These are phyloP conservation scores for Mus minutoides DNA, from an alignment of 2,797 vertebrate genomes.

Conservation along the genomic window DNA sequence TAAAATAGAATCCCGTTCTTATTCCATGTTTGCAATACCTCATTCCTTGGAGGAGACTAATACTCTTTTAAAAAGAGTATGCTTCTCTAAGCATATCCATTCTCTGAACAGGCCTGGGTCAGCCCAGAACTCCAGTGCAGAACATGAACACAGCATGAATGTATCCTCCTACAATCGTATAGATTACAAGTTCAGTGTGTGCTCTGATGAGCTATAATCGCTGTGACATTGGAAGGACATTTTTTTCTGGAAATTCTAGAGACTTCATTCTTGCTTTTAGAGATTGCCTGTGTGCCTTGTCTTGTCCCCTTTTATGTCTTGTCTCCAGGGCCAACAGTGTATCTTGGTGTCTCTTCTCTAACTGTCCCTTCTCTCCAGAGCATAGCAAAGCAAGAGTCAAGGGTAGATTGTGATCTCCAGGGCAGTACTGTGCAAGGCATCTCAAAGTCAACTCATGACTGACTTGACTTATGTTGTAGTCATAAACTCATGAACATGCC, in stretches of 20 bases:
- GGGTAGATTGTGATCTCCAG: background rate
- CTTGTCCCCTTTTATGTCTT: background rate
- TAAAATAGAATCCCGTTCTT: slow-evolving; percentile 64
- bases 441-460: background rate
- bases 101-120: slow-evolving; percentile 28
- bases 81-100: slow-evolving; percentile 26
- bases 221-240: background rate
- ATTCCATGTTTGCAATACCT: slow-evolving; percentile 56
- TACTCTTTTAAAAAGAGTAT: slow-evolving; percentile 29
- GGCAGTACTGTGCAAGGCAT: background rate
- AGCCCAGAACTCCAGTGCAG: background rate
- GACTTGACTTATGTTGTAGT: background rate
- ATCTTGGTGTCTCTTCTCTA: background rate
- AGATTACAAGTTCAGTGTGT: background rate
- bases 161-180: background rate
- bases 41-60: slow-evolving; percentile 64
- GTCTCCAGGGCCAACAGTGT: background rate
- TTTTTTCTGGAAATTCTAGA: background rate
- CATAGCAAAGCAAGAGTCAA: background rate
- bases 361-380: background rate
- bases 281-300: background rate
- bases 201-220: background rate
- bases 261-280: background rate
- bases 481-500: background rate
- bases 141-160: background rate